These are phyloP conservation scores for Carassius auratus DNA, from an alignment of 2,113 vertebrate genomes.

Conservation along the genomic window DNA sequence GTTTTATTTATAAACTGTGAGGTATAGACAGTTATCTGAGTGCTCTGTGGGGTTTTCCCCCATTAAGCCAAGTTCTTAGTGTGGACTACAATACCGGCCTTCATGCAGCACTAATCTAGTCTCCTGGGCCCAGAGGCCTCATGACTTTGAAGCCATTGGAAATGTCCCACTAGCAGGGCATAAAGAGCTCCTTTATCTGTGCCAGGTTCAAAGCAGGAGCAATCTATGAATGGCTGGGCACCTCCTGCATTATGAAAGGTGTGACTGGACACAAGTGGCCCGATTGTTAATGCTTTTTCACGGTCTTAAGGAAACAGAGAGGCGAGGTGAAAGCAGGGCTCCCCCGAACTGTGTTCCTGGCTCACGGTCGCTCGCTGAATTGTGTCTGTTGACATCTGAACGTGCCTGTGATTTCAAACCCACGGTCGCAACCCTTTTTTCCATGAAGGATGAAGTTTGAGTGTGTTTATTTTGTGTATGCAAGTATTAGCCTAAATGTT, in stretches of 20 bases:
- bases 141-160: conserved; percentile 69
- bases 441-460: background rate
- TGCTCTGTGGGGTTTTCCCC: conserved; percentile 53
- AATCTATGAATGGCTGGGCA: conserved; percentile 57
- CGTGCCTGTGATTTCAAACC: conserved; percentile 41
- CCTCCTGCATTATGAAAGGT: conserved; percentile 57
- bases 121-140: conserved; percentile 66
- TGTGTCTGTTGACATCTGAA: conserved; percentile 41
- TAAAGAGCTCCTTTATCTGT: conserved; percentile 63
- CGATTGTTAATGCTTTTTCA: conserved; percentile 57
- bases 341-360: conserved; percentile 44
- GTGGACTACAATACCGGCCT: conserved; percentile 67
- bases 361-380: conserved; percentile 36
- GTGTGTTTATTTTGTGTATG: background rate
- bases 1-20: conserved; percentile 46
- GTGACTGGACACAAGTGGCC: conserved; percentile 54
- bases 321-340: conserved; percentile 41
- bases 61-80: conserved; percentile 67
- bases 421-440: conserved; percentile 2
- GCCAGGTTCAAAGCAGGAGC: conserved; percentile 55
- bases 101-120: conserved; percentile 74
- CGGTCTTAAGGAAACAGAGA: conserved; percentile 44
- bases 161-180: conserved; percentile 65
- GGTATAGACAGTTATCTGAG: conserved; percentile 57
- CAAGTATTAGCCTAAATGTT: background rate